Base-by-base conservation (phyloP, 2,888 invertebrate genomes). In the Chaitophorus viminalis region DNA sequence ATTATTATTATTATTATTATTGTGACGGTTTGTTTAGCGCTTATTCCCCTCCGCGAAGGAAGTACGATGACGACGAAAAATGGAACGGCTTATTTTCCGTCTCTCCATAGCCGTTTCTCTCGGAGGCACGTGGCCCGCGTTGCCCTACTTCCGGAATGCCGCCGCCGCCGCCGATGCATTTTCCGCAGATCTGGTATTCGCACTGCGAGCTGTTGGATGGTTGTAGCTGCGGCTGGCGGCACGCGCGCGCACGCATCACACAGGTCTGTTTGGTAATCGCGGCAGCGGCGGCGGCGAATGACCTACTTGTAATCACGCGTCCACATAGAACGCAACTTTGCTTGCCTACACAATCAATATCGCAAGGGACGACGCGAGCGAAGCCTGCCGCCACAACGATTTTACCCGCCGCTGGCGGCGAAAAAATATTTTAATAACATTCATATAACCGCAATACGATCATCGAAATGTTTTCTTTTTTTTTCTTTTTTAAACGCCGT, bases 301-400 rank as follows among this genome's bases (percentile, higher is more conserved):
- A 87, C 87, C 87, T 87, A 87, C 87, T 87, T 87, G 87, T 85
- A 77, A 85, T 85, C 84, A 77, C 74, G 87, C 74, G 79, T 81
- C 33, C 87, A 18, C 39, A 65, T 65, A 60, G 72, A 87, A 72
- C 79, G 60, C 79, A 70, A 87, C 87, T 87, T 81, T 79, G 75
- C 81, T 87, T 75, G 87, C 87, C 87, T 87, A 87, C 87, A 79
- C 81, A 87, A 87, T 87, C 87, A 75, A 87, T 87, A 87, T 87
- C 87, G 87, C 79, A 65, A 87, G 87, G 79, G 87, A 77, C 83
- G 75, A 46, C 84, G 72, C 54, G 54, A 72, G 72, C 87, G 81
- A 81, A 79, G 60, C 79, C 79, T 74, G 18, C 36, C 54, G 75
- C 60, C 60, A 60, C 60, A 18, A 25, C 60, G 60, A 25, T 60